Base-by-base conservation (phyloP, 2,113 vertebrate genomes). In the Carollia perspicillata region DNA sequence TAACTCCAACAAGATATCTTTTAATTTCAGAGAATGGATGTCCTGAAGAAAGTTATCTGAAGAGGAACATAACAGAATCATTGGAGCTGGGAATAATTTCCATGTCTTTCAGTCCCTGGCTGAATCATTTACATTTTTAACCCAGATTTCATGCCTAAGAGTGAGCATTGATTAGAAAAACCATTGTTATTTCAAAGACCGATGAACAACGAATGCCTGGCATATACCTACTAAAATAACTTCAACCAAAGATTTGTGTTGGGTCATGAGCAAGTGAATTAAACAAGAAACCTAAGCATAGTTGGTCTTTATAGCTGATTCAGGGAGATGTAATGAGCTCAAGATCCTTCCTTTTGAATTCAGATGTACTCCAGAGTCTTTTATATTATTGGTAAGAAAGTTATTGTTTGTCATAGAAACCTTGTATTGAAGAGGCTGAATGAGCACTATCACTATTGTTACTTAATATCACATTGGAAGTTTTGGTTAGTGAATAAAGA, bases 121-220 rank as follows among this genome's bases (percentile, higher is more conserved):
- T 93, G 74, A 89, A 84, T 93, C 89, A 68, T 95, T 95, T 87
- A 93, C 63, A 89, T 79, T 79, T 44, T 84, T 53, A 55, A 79
- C 17, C 51, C 30, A 79, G 30, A 69, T 95, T 95, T 92, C 92
- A 84, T 95, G 44, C 40, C 33, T 77, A 88, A 60, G 4, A 89
- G 44, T 79, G 53, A 89, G 26, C 42, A 85, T 84, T 72, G 93
- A 71, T 71, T 89, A 44, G 79, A 89, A 71, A 95, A 93, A 79
- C 33, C n/a, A 83, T 63, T 53, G 63, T 93, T 89, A 63, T 65
- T 89, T 30, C 51, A 89, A 95, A 84, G 44, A 7, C 63, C 75
- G 26, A 49, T 87, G 83, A 58, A 75, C 88, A 81, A 75, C 66
- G 66, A 74, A 95, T 74, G 44, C 55, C 53, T 74, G 26, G 37